A percentile compares a stretch with the other conserved stretches of the same genome.
phyloP scores from a whole-genome alignment of 2,797 vertebrate genomes.

The Hipposideros larvatus region DNA sequence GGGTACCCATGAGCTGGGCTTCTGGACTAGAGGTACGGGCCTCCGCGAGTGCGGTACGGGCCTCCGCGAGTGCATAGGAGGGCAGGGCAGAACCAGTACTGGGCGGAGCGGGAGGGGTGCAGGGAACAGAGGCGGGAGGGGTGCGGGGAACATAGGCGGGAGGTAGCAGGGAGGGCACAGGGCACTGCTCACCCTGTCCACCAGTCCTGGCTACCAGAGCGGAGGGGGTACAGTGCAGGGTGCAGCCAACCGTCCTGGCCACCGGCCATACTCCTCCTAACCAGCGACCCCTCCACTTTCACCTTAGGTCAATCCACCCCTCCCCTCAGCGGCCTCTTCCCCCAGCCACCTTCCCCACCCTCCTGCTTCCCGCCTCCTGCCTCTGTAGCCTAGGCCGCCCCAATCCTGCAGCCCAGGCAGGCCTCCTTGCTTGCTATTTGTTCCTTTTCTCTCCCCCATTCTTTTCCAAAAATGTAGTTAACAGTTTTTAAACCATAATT shows the following conservation, averaged over 20 bases:
- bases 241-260: background rate
- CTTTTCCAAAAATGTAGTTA: background rate
- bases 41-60: rapidly evolving
- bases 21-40: background rate
- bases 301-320: background rate
- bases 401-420: rapidly evolving
- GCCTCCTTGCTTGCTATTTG: background rate
- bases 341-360: too few species aligned
- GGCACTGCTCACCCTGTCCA: background rate
- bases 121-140: too few species aligned
- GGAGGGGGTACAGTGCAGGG: background rate
- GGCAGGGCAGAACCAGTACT: background rate
- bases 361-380: too few species aligned
- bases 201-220: background rate
- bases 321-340: too few species aligned
- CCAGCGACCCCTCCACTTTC: too few species aligned
- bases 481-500: slow-evolving; percentile 19
- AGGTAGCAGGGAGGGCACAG: background rate
- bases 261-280: background rate
- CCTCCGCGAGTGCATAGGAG: rapidly evolving
- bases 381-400: background rate
- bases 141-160: too few species aligned
- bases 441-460: rapidly evolving
- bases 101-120: background rate
- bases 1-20: background rate